Conservation (phyloP, 1,140 invertebrate species). For the Dreissena rostriformis region DNA sequence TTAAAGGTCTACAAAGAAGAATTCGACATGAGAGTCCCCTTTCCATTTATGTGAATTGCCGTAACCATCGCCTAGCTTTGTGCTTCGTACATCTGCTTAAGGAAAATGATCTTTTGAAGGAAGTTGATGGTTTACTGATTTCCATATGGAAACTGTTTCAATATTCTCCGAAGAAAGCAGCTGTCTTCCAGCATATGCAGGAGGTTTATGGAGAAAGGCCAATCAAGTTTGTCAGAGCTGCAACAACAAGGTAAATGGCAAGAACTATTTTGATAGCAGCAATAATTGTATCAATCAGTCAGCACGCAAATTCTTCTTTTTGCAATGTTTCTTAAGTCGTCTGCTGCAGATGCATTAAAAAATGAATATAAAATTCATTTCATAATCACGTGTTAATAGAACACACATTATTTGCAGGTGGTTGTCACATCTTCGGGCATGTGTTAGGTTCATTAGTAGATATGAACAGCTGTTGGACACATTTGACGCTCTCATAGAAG, state of each 20-base stretch:
- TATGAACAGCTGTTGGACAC: constrained; percentile 32
- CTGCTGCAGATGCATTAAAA: too few relatives aligned
- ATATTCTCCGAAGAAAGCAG: constrained; percentile 5
- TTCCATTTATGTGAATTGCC: constrained; percentile 12
- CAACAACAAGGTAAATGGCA: constrained; percentile 28
- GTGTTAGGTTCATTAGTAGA: constrained; percentile 11
- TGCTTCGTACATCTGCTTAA: constrained; percentile 18
- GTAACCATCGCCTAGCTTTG: constrained; percentile 5
- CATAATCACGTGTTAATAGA: not conserved
- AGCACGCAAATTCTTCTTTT: too few relatives aligned
- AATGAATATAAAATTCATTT: too few relatives aligned
- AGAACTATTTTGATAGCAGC: too few relatives aligned
- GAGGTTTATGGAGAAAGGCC: constrained; percentile 26
- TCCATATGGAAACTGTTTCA: constrained; percentile 13
- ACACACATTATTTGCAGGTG: constrained; percentile 25
- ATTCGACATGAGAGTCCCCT: constrained; percentile 2
- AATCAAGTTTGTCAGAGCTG: constrained; percentile 13
- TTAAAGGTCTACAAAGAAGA: constrained; percentile 12
- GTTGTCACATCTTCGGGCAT: constrained; percentile 43
- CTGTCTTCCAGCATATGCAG: constrained; percentile 3
- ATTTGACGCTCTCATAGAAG: constrained; percentile 2
- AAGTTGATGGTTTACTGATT: constrained; percentile 13
- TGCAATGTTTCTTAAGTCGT: too few relatives aligned
- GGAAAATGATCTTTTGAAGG: constrained; percentile 1
- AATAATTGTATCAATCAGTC: too few relatives aligned